Evolutionary conservation across 2,888 invertebrate species (phyloP).

Genomic region (Tetheella fluctuosa): DNA sequence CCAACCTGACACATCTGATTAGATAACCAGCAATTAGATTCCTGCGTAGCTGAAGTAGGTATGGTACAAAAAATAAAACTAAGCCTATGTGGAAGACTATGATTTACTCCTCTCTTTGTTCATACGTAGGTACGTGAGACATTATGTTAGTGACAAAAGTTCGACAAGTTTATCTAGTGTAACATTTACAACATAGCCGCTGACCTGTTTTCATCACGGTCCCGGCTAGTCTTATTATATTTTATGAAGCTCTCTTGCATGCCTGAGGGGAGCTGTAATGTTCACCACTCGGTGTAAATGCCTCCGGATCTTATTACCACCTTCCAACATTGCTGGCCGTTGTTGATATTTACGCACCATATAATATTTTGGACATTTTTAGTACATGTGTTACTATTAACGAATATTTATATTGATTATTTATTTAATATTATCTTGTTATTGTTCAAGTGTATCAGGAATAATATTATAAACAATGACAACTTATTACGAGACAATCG

Average conservation of each 20-base stretch:
- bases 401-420: not conserved
- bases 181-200: conserved; percentile 22
- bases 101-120: not conserved
- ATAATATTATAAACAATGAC: too few species aligned
- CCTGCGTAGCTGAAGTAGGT: not conserved
- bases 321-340: conserved; percentile 51
- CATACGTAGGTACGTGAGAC: not conserved
- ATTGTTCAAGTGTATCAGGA: too few species aligned
- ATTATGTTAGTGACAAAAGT: conserved; percentile 5
- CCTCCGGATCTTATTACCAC: conserved; percentile 67
- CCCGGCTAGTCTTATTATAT: conserved; percentile 75
- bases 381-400: conserved; percentile 1
- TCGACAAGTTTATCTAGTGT: conserved; percentile 9
- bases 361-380: conserved; percentile 11
- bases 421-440: too few species aligned
- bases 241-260: conserved; percentile 72
- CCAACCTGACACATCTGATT: not conserved
- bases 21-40: not conserved
- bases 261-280: conserved; percentile 65
- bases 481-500: too few species aligned
- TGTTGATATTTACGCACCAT: conserved; percentile 53
- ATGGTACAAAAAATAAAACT: not conserved
- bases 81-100: not conserved
- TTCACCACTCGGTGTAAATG: conserved; percentile 61
- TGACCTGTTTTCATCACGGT: conserved; percentile 62